Conservation (phyloP, 2,888 invertebrate genomes). For the Drosophila rubida region DNA sequence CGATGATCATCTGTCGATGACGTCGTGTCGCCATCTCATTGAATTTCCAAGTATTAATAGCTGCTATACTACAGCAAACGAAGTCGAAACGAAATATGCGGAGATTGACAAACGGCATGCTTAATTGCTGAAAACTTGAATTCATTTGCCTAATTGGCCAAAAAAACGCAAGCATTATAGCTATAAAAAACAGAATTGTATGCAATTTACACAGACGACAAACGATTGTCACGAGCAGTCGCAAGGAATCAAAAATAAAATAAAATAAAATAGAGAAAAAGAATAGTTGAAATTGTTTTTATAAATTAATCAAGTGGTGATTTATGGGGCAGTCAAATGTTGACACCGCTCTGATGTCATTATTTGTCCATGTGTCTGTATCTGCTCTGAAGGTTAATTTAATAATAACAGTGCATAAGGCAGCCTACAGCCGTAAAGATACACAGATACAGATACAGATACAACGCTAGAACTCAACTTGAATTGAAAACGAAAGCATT, state of each 20-base stretch:
- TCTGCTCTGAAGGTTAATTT: slow-evolving; percentile 75
- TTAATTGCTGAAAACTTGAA: slow-evolving; percentile 60
- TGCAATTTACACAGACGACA: slow-evolving; percentile 58
- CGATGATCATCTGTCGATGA: slow-evolving; percentile 64
- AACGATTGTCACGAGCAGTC: slow-evolving; percentile 49
- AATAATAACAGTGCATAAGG: slow-evolving; percentile 64
- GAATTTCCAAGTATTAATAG: slow-evolving; percentile 44
- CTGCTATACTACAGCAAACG: slow-evolving; percentile 14
- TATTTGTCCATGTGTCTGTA: slow-evolving; percentile 45
- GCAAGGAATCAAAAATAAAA: slow-evolving; percentile 19
- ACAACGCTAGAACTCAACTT: slow-evolving; percentile 25
- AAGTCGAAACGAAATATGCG: slow-evolving; percentile 34
- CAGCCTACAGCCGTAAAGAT: slow-evolving; percentile 12
- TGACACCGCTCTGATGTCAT: slow-evolving; percentile 75
- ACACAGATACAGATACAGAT: slow-evolving; percentile 41
- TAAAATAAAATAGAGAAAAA: slow-evolving; percentile 18
- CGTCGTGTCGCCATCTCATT: slow-evolving; percentile 54
- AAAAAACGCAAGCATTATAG: slow-evolving; percentile 26
- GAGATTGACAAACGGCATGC: slow-evolving; percentile 47
- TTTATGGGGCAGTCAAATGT: slow-evolving; percentile 69
- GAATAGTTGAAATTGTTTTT: slow-evolving; percentile 46
- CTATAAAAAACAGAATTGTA: slow-evolving; percentile 10
- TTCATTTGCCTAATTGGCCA: slow-evolving; percentile 76
- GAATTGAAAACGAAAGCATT: slow-evolving; percentile 68
- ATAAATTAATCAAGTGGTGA: slow-evolving; percentile 78